phyloP scores from a whole-genome alignment of 2,888 invertebrate species.

The Polia nebulosa region DNA sequence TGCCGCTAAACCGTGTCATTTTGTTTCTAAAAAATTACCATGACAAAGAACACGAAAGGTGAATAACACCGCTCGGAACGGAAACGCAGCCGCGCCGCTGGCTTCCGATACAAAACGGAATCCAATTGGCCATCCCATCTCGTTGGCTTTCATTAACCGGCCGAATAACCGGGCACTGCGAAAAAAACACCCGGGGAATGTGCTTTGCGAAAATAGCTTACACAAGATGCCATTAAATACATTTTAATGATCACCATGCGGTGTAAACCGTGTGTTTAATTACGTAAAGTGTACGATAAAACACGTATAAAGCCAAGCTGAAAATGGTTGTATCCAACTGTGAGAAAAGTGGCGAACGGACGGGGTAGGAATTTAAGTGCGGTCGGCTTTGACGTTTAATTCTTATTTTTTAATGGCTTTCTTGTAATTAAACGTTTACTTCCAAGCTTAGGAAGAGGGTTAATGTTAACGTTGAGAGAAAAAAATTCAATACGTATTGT shows the following conservation, averaged over 20 bases:
- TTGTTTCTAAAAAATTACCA: constrained; percentile 69
- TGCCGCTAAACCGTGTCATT: constrained; percentile 53
- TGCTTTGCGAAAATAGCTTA: constrained; percentile 75
- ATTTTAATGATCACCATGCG: constrained; percentile 77
- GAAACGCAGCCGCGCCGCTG: constrained; percentile 76
- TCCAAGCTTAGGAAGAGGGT: constrained; percentile 11
- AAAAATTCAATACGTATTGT: constrained; percentile 8
- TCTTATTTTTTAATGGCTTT: constrained; percentile 52
- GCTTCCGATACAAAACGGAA: constrained; percentile 85
- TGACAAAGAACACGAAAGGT: constrained; percentile 77
- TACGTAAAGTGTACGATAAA: constrained; percentile 77
- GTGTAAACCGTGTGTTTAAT: constrained; percentile 76
- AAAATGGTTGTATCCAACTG: constrained; percentile 68
- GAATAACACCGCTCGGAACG: constrained; percentile 75
- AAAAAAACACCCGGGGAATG: constrained; percentile 75
- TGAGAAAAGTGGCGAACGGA: constrained; percentile 63
- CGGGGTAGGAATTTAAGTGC: constrained; percentile 51
- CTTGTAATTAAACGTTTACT: constrained; percentile 37
- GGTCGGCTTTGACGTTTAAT: constrained; percentile 55
- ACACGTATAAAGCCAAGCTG: constrained; percentile 67
- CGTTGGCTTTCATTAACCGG: constrained; percentile 82
- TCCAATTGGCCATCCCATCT: constrained; percentile 87
- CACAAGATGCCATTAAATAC: constrained; percentile 80
- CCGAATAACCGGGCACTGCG: constrained; percentile 79
- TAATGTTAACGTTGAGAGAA: neutral